A percentile compares a stretch with the other conserved stretches of the same genome.
Evolutionary conservation across 1,140 invertebrate species (phyloP).

Genomic region (Venturia canescens): DNA sequence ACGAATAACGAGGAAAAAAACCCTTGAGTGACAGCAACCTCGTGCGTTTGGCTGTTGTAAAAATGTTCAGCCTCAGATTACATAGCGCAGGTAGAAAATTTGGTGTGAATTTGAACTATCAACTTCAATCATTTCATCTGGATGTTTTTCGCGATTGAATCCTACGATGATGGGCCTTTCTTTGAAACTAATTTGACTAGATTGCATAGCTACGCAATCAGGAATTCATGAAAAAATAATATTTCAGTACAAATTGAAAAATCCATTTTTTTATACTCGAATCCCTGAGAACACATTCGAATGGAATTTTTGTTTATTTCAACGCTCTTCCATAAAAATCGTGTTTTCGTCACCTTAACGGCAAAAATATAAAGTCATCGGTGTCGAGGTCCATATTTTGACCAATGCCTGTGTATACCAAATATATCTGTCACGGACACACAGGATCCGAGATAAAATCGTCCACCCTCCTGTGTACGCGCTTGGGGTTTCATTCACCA

Average conservation of each 20-base stretch:
- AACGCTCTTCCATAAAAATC: too few species aligned
- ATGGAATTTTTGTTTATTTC: too few species aligned
- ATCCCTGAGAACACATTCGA: too few species aligned
- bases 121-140: not conserved
- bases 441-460: not conserved
- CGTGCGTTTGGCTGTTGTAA: conserved; percentile 58
- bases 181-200: too few species aligned
- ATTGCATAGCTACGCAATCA: too few species aligned
- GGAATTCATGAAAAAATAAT: too few species aligned
- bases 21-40: conserved; percentile 20
- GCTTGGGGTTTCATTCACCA: conserved; percentile 14
- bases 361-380: not conserved
- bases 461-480: not conserved
- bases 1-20: conserved; percentile 28
- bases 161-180: too few species aligned
- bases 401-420: not conserved
- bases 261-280: too few species aligned
- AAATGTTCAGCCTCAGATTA: conserved; percentile 50
- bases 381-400: not conserved
- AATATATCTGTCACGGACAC: not conserved
- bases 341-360: too few species aligned
- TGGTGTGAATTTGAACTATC: not conserved
- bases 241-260: too few species aligned
- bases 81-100: not conserved
- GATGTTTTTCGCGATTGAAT: not conserved